phyloP scores from a whole-genome alignment of 2,113 vertebrate genomes.

The Indicator maculatus region DNA sequence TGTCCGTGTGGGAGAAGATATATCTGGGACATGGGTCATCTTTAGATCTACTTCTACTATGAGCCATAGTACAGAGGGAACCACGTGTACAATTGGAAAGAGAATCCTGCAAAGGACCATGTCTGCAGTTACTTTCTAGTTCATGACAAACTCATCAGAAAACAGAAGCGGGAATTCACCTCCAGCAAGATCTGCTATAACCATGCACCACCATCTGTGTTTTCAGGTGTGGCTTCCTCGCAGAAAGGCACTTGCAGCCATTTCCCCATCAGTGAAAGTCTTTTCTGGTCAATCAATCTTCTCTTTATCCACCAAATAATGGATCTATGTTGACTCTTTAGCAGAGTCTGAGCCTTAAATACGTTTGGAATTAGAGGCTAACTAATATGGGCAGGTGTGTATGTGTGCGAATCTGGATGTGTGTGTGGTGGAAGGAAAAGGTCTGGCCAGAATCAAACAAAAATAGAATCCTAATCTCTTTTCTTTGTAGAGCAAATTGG shows the following conservation, averaged over 20 bases:
- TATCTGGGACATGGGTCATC: not conserved
- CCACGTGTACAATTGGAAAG: fast-evolving
- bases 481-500: conserved; percentile 17
- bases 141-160: not conserved
- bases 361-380: not conserved
- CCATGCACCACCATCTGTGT: conserved; percentile 17
- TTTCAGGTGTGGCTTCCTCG: conserved; percentile 21
- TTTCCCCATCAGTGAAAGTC: conserved; percentile 7
- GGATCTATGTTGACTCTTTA: not conserved
- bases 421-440: not conserved
- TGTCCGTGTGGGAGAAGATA: not conserved
- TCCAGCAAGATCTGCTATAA: not conserved
- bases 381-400: not conserved
- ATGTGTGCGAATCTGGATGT: not conserved
- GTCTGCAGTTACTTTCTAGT: not conserved
- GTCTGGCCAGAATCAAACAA: conserved; percentile 11
- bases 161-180: not conserved
- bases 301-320: conserved; percentile 2
- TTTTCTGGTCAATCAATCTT: conserved; percentile 38
- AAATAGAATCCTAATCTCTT: conserved; percentile 43
- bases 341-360: not conserved
- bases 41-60: not conserved
- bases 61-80: not conserved
- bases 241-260: not conserved
- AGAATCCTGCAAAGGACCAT: not conserved